A percentile compares a stretch with the other conserved stretches of the same genome.
phyloP scores from a whole-genome alignment of 2,797 vertebrate genomes.

The Hephaestus fuliginosus region DNA sequence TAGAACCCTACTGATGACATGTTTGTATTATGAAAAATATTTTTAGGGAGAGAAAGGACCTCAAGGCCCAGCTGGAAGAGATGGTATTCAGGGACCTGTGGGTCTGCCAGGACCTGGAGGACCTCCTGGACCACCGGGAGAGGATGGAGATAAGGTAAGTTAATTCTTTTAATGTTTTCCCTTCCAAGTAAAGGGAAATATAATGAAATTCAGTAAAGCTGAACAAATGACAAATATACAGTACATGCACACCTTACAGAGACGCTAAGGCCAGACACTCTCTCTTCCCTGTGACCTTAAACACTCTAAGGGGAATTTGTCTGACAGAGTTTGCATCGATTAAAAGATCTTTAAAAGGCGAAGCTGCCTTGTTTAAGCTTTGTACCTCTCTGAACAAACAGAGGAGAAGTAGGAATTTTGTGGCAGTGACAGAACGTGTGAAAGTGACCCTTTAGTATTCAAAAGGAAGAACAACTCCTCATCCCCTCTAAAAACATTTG shows the following conservation, averaged over 20 bases:
- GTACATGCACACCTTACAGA: constrained; percentile 40
- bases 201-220: constrained; percentile 7
- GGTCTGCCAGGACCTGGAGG: constrained; percentile 98
- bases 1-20: background rate
- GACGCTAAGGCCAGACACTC: constrained; percentile 31
- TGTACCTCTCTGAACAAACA: constrained; percentile 45
- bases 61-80: constrained; percentile 96
- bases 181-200: background rate
- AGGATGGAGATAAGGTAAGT: constrained; percentile 97
- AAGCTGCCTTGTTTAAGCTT: constrained; percentile 51
- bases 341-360: constrained; percentile 60
- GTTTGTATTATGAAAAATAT: constrained; percentile 1
- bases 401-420: constrained; percentile 25
- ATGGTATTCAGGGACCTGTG: constrained; percentile 97
- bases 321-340: constrained; percentile 63
- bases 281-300: constrained; percentile 59
- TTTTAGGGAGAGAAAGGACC: constrained; percentile 97
- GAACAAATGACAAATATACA: constrained; percentile 1
- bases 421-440: constrained; percentile 53
- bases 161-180: constrained; percentile 6
- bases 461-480: constrained; percentile 34
- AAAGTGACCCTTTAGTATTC: constrained; percentile 71
- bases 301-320: constrained; percentile 52
- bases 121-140: constrained; percentile 95
- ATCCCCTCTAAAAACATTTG: constrained; percentile 66